Percentiles rank a stretch among this genome's conserved stretches.
These are phyloP conservation scores for Cheilosia grossa DNA, from an alignment of 2,888 invertebrate genomes.

Conservation along the genomic window DNA sequence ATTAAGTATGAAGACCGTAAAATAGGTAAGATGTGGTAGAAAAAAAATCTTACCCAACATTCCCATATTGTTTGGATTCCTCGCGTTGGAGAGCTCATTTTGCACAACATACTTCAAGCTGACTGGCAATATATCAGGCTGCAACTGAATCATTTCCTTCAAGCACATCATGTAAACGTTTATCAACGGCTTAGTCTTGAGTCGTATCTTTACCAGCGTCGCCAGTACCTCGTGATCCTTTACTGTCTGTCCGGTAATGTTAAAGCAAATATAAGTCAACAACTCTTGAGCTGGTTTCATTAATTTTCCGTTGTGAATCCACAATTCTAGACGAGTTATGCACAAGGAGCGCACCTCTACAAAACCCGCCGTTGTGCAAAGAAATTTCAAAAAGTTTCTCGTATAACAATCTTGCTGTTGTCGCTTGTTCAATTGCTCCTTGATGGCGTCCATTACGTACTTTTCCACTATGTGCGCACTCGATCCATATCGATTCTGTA, in stretches of 20 bases:
- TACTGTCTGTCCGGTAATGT: conserved; percentile 89
- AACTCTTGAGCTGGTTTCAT: conserved; percentile 96
- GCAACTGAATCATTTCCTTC: conserved; percentile 94
- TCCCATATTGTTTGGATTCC: conserved; percentile 97
- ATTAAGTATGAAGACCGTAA: too few species aligned
- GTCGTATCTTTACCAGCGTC: conserved; percentile 93
- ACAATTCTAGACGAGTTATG: conserved; percentile 90
- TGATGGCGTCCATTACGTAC: conserved; percentile 92
- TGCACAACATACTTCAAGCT: conserved; percentile 96
- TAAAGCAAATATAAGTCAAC: conserved; percentile 94
- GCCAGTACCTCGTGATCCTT: conserved; percentile 91
- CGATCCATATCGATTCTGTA: conserved; percentile 85
- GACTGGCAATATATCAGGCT: conserved; percentile 92
- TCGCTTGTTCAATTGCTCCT: conserved; percentile 93
- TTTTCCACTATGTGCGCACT: conserved; percentile 85
- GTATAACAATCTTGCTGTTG: conserved; percentile 94
- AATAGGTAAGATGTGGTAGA: not conserved
- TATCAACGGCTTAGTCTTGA: conserved; percentile 96
- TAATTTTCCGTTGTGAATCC: conserved; percentile 98
- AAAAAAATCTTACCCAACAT: conserved; percentile 85
- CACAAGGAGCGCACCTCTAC: conserved; percentile 86
- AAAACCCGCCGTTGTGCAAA: conserved; percentile 93
- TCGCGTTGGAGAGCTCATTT: conserved; percentile 95
- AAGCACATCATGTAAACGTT: conserved; percentile 94
- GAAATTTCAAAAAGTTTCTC: conserved; percentile 92